These are phyloP conservation scores for Propithecus deckenii DNA, from an alignment of 2,797 vertebrate species.

Conservation along the genomic window DNA sequence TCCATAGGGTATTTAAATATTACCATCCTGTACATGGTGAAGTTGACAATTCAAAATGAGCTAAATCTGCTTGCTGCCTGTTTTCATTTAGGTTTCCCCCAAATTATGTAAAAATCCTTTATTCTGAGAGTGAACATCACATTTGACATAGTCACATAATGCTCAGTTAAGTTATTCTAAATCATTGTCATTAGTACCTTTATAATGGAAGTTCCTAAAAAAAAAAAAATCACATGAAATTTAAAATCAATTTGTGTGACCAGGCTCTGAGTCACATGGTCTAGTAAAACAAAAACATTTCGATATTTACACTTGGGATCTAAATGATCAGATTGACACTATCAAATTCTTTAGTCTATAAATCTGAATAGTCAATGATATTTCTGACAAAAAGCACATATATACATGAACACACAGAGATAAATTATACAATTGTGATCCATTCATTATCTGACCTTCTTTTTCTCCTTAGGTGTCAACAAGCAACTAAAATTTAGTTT, in stretches of 20 bases:
- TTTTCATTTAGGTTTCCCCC: neutral
- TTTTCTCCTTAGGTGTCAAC: conserved; percentile 52
- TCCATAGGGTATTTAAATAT: neutral
- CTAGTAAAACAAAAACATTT: neutral
- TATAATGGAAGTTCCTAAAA: neutral
- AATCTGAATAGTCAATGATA: neutral
- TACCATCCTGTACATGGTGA: neutral
- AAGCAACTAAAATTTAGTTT: neutral
- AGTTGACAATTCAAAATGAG: neutral
- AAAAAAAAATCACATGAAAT: neutral
- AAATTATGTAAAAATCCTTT: neutral
- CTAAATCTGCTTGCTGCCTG: neutral
- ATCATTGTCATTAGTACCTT: neutral
- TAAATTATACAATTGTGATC: neutral
- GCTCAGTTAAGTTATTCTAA: neutral
- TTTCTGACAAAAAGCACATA: neutral
- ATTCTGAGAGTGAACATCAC: neutral
- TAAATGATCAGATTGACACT: neutral
- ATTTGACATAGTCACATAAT: neutral
- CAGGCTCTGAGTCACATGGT: neutral
- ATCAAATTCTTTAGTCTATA: neutral
- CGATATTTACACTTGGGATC: neutral
- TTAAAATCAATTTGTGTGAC: conserved; percentile 27
- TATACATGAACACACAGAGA: neutral
- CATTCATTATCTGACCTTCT: conserved; percentile 10